phyloP scores from a whole-genome alignment of 2,113 vertebrate species.

The Ageneiosus marmoratus region DNA sequence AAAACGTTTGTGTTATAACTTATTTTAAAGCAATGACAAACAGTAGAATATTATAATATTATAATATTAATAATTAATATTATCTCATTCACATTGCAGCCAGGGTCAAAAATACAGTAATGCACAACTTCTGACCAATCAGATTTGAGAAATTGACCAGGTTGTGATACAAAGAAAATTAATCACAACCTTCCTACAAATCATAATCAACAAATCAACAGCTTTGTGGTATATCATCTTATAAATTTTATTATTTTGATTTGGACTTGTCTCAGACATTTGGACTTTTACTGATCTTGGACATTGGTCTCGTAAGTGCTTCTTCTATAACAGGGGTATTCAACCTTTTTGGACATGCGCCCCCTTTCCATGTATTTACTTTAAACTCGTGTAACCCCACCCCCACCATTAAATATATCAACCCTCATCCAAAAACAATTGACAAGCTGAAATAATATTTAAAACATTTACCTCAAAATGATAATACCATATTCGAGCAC shows the following conservation, averaged over 20 bases:
- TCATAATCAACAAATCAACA: background rate
- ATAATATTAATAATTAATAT: background rate
- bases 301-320: background rate
- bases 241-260: too few species aligned
- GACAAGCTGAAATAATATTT: too few species aligned
- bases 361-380: too few species aligned
- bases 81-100: background rate
- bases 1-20: background rate
- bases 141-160: background rate
- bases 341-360: too few species aligned
- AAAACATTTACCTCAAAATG: too few species aligned
- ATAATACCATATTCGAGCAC: too few species aligned
- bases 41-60: too few species aligned
- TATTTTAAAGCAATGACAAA: background rate
- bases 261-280: background rate
- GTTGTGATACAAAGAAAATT: background rate
- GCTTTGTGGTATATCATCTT: background rate
- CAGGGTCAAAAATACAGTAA: background rate
- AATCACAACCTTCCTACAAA: background rate
- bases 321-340: background rate
- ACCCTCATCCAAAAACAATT: too few species aligned
- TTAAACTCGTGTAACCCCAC: too few species aligned
- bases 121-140: background rate
- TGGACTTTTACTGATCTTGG: background rate
- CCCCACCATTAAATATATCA: too few species aligned